These are phyloP conservation scores for Watsonalla binaria DNA, from an alignment of 2,888 invertebrate genomes.

Conservation along the genomic window DNA sequence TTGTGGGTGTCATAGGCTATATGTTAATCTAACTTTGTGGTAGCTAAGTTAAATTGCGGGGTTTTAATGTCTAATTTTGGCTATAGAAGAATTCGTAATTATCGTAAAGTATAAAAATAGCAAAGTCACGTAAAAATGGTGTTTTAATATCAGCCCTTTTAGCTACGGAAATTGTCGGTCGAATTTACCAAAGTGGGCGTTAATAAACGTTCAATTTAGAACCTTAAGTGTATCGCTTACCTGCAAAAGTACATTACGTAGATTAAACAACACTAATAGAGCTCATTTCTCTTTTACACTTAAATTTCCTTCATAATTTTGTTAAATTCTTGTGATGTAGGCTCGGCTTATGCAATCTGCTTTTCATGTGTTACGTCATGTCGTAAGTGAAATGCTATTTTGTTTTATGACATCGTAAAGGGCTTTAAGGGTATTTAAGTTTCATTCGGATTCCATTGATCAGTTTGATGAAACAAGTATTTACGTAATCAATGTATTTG, in stretches of 20 bases:
- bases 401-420: conserved; percentile 16
- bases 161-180: neutral
- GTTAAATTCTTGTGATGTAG: conserved; percentile 3
- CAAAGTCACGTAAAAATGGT: neutral
- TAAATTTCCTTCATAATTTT: conserved; percentile 21
- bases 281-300: conserved; percentile 7
- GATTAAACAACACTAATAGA: conserved; percentile 1
- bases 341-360: conserved; percentile 31
- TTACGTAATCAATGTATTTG: neutral
- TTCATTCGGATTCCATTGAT: conserved; percentile 3
- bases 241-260: conserved; percentile 8
- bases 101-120: neutral
- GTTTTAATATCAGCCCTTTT: neutral
- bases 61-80: no score
- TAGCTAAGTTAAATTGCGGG: no score
- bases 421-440: conserved; percentile 11
- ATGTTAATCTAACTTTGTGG: no score
- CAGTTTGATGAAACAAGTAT: neutral
- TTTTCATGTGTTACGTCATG: conserved; percentile 30
- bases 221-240: neutral
- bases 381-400: conserved; percentile 24
- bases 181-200: neutral
- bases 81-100: neutral
- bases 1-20: no score
- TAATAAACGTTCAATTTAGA: neutral